These are phyloP conservation scores for Morpho deidamia DNA, from an alignment of 2,888 invertebrate genomes.

Conservation along the genomic window DNA sequence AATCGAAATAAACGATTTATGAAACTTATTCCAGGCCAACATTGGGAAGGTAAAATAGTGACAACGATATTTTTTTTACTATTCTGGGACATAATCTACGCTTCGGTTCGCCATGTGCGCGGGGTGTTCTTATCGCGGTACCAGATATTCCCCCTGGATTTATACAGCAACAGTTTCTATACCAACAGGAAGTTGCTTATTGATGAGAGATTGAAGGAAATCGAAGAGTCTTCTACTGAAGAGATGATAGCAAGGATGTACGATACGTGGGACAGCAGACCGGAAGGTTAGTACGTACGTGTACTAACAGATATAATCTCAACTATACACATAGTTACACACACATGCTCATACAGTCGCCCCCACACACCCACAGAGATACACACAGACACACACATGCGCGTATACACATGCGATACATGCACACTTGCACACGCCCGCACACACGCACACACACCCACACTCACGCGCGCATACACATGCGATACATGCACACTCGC, in stretches of 20 bases:
- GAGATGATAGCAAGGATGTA: constrained; percentile 62
- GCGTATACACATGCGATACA: no score
- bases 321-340: no score
- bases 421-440: no score
- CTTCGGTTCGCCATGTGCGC: constrained; percentile 55
- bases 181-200: constrained; percentile 78
- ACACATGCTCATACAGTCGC: no score
- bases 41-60: constrained; percentile 84
- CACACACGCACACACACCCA: no score
- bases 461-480: no score
- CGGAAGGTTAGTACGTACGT: constrained; percentile 46
- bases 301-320: no score
- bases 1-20: no score
- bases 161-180: constrained; percentile 83
- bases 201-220: constrained; percentile 66
- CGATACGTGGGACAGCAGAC: constrained; percentile 63
- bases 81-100: constrained; percentile 88
- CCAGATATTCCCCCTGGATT: constrained; percentile 85
- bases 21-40: constrained; percentile 71
- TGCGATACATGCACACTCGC: no score
- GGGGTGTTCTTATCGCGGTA: constrained; percentile 82
- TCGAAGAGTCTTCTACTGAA: constrained; percentile 46
- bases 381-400: no score
- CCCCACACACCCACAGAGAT: no score
- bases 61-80: constrained; percentile 80